phyloP scores from a whole-genome alignment of 2,113 vertebrate species.

The Daboia siamensis region DNA sequence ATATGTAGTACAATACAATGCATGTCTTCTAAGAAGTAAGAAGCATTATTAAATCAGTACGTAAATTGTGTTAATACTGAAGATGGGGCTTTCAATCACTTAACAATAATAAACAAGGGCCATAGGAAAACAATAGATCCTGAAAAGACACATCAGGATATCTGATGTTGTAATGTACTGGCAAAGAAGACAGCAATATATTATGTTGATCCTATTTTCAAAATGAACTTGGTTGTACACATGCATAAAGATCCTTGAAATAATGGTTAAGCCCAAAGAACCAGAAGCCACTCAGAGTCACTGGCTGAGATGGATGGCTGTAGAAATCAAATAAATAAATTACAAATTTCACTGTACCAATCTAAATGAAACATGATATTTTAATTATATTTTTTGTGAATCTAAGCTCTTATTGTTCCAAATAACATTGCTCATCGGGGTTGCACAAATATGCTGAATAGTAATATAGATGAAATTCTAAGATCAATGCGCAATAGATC shows the following conservation, averaged over 20 bases:
- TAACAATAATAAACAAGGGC: background rate
- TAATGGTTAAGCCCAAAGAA: background rate
- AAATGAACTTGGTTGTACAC: background rate
- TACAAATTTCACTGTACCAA: background rate
- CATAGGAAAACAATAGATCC: background rate
- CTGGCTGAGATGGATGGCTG: background rate
- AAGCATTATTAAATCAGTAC: background rate
- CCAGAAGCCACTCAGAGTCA: background rate
- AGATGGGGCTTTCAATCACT: background rate
- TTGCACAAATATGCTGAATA: background rate
- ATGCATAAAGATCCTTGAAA: background rate
- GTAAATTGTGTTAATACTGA: background rate
- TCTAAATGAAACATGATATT: background rate
- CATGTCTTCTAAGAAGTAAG: background rate
- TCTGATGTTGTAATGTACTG: background rate
- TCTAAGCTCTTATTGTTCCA: background rate
- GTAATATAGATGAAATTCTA: background rate
- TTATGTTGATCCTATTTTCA: background rate
- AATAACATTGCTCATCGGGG: background rate
- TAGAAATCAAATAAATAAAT: background rate
- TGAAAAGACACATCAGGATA: background rate
- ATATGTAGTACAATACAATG: background rate
- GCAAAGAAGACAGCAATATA: background rate
- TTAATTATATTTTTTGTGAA: background rate
- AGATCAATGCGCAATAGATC: background rate